Evolutionary conservation across 2,797 vertebrate genomes (phyloP).

Genomic region (Pseudotriccus pelzelni): DNA sequence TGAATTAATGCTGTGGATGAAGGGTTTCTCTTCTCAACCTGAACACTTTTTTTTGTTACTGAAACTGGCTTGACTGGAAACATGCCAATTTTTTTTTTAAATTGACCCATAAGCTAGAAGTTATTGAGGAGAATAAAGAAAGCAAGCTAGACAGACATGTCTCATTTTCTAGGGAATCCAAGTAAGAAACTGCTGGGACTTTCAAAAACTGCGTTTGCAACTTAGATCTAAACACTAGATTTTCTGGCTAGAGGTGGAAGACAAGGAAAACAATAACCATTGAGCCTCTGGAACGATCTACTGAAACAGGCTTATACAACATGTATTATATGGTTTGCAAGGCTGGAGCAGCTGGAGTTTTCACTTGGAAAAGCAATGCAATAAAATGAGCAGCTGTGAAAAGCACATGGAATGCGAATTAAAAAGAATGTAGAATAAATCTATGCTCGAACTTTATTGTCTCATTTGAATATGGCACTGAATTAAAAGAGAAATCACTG

Average conservation of each 20-base stretch:
- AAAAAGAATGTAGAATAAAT: constrained; percentile 35
- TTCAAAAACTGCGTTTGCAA: not conserved
- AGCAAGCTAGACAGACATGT: not conserved
- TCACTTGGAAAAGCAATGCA: constrained; percentile 37
- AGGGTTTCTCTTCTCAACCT: not conserved
- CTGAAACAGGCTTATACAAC: not conserved
- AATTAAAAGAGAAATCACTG: not conserved
- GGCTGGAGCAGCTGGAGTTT: constrained; percentile 47
- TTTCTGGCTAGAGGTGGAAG: not conserved
- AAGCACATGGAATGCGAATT: constrained; percentile 24
- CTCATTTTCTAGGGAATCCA: not conserved
- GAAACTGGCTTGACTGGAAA: not conserved
- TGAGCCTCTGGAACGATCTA: not conserved
- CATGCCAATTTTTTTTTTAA: not conserved
- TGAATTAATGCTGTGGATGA: not conserved
- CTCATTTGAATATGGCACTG: not conserved
- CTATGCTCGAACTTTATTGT: not conserved
- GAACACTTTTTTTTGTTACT: not conserved
- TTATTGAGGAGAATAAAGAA: not conserved
- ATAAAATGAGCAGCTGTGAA: constrained; percentile 61
- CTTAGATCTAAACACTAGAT: not conserved
- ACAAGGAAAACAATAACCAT: not conserved
- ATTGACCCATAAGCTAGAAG: not conserved
- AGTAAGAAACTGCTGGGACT: not conserved
- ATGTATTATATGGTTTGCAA: not conserved